These are phyloP conservation scores for Scaptodrosophila latifasciaeformis DNA, from an alignment of 2,888 invertebrate genomes.

Conservation along the genomic window DNA sequence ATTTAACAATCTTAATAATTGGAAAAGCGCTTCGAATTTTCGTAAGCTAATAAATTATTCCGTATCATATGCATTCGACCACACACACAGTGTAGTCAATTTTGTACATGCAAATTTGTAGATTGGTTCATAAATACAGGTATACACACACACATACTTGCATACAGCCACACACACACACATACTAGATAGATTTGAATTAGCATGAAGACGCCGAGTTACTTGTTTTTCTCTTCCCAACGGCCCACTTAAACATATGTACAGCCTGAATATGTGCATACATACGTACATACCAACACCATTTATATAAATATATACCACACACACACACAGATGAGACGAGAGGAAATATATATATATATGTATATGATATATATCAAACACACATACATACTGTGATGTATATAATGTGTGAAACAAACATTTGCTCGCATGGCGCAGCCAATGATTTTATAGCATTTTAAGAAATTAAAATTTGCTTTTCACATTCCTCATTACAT, in stretches of 20 bases:
- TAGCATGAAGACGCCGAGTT: background rate
- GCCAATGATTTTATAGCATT: conserved; percentile 20
- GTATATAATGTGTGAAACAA: conserved; percentile 1
- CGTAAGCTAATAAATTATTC: no score
- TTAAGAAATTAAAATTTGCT: conserved; percentile 18
- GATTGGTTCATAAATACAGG: background rate
- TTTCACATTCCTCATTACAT: conserved; percentile 10
- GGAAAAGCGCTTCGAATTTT: no score
- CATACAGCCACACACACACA: background rate
- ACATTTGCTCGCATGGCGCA: conserved; percentile 8
- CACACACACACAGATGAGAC: no score
- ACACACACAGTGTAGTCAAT: no score
- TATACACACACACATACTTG: background rate
- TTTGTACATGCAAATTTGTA: no score
- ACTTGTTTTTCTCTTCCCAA: background rate
- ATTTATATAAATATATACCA: no score
- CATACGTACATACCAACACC: background rate
- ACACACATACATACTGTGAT: background rate
- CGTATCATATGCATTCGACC: no score
- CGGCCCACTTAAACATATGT: no score
- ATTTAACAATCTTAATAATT: no score
- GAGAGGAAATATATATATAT: no score
- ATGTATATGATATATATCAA: background rate
- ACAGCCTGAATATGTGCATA: background rate
- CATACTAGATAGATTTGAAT: background rate